Conservation (phyloP, 2,113 vertebrate genomes). For the Zosterops borbonicus region DNA sequence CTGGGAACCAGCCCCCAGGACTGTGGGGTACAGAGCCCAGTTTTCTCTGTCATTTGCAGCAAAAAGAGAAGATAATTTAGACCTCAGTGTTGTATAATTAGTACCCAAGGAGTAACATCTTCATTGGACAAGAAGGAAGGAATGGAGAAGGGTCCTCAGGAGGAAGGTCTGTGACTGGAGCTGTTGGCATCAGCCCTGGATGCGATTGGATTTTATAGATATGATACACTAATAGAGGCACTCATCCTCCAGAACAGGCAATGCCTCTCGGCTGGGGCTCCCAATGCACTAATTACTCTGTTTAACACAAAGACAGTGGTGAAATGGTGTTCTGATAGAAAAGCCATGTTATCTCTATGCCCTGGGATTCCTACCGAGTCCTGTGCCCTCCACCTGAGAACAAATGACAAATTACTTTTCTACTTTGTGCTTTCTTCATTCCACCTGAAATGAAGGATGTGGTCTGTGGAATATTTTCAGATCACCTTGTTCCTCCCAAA, state of each 20-base stretch:
- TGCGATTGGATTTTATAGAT: background rate
- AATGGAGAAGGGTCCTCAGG: background rate
- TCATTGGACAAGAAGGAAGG: background rate
- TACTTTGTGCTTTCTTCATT: background rate
- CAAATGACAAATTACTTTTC: background rate
- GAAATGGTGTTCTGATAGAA: background rate
- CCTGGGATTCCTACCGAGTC: background rate
- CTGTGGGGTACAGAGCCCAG: background rate
- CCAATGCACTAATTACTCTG: conserved; percentile 47
- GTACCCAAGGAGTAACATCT: background rate
- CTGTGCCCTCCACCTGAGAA: background rate
- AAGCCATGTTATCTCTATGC: background rate
- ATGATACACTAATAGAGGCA: background rate
- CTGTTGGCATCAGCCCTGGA: background rate
- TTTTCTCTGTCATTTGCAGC: background rate
- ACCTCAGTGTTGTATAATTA: background rate
- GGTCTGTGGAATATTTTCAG: background rate
- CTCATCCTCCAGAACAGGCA: background rate
- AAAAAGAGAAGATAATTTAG: background rate
- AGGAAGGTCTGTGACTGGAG: background rate
- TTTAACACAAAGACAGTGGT: conserved; percentile 9
- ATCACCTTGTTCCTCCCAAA: background rate
- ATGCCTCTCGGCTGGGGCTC: background rate
- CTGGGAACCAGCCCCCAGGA: background rate
- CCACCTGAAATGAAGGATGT: background rate